Conservation (phyloP, 2,797 vertebrate genomes). For the Remorina albescens region DNA sequence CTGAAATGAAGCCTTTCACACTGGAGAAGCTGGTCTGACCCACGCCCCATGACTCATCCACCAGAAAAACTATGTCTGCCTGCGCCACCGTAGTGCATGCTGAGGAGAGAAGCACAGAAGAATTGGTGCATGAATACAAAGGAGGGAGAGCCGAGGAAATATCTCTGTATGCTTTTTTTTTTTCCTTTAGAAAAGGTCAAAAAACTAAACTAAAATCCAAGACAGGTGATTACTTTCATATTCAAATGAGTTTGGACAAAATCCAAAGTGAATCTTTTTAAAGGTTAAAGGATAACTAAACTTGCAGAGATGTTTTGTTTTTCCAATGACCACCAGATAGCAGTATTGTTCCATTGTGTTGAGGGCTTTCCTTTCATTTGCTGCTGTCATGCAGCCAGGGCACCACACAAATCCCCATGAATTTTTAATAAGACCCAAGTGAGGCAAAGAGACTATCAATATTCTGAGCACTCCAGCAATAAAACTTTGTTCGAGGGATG, state of each 20-base stretch:
- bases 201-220: neutral
- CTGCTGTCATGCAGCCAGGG: conserved; percentile 58
- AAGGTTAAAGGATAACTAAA: neutral
- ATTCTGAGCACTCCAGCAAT: conserved; percentile 80
- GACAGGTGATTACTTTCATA: neutral
- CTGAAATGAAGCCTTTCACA: conserved; percentile 86
- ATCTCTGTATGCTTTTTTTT: neutral
- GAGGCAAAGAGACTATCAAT: conserved; percentile 81
- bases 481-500: conserved; percentile 80
- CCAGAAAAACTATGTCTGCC: conserved; percentile 89
- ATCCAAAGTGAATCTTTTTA: neutral
- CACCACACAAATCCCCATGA: conserved; percentile 68
- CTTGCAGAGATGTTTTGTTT: neutral
- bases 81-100: conserved; percentile 86
- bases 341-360: conserved; percentile 70
- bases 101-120: conserved; percentile 51
- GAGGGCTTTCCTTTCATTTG: conserved; percentile 15
- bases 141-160: neutral
- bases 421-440: conserved; percentile 82
- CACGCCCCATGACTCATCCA: conserved; percentile 86
- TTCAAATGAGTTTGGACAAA: neutral
- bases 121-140: conserved; percentile 9
- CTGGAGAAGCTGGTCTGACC: conserved; percentile 80
- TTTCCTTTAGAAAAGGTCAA: neutral
- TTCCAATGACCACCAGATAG: conserved; percentile 76